phyloP scores from a whole-genome alignment of 2,888 invertebrate species.

The Habrosyne pyritoides region DNA sequence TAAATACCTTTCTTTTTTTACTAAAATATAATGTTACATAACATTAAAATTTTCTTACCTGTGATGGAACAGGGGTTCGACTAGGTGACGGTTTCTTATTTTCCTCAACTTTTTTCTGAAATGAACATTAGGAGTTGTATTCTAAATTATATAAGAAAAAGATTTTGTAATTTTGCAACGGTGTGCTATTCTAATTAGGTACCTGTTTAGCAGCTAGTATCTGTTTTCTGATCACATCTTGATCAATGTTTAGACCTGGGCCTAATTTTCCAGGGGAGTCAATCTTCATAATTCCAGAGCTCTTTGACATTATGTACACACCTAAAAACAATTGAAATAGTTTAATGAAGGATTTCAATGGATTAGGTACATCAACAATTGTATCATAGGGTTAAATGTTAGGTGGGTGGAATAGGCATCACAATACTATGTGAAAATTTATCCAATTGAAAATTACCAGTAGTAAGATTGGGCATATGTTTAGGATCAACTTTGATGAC shows the following conservation, averaged over 20 bases:
- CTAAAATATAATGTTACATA: neutral
- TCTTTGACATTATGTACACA: conserved; percentile 90
- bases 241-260: conserved; percentile 77
- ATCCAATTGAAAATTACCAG: conserved; percentile 56
- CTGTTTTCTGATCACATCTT: conserved; percentile 78
- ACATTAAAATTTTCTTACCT: conserved; percentile 42
- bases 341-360: neutral
- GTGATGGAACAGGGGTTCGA: conserved; percentile 49
- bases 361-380: neutral
- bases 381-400: neutral
- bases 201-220: conserved; percentile 80
- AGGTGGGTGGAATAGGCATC: neutral
- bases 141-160: neutral
- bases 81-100: conserved; percentile 55
- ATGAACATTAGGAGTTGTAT: conserved; percentile 21
- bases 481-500: conserved; percentile 90
- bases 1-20: too few relatives aligned
- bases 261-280: conserved; percentile 85
- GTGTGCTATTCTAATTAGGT: conserved; percentile 11
- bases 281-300: conserved; percentile 88
- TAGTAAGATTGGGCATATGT: conserved; percentile 85
- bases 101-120: conserved; percentile 74
- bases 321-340: conserved; percentile 63
- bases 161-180: conserved; percentile 2
- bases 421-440: neutral